phyloP scores from a whole-genome alignment of 2,888 invertebrate species.

The Pelosia muscerda region DNA sequence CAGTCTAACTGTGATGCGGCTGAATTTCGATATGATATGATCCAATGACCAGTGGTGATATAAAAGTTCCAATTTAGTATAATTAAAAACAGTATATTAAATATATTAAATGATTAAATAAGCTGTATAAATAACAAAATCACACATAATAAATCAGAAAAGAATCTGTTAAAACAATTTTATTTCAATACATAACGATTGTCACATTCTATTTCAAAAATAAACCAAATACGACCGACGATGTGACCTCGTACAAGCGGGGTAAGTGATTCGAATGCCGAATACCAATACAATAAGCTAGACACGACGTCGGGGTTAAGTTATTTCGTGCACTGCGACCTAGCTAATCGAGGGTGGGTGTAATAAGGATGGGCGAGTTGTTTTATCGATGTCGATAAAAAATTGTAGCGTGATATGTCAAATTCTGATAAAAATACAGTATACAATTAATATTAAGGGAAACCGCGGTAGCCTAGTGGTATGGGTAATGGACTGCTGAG shows the following conservation, averaged over 20 bases:
- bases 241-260: conserved; percentile 35
- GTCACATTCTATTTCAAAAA: conserved; percentile 12
- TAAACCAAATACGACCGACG: conserved; percentile 44
- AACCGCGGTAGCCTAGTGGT: no score
- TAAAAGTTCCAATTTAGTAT: no score
- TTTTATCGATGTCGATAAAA: conserved; percentile 52
- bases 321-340: conserved; percentile 76
- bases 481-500: no score
- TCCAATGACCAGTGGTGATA: no score
- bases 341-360: conserved; percentile 73
- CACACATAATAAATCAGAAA: background rate
- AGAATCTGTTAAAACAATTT: background rate
- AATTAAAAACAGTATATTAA: no score
- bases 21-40: no score
- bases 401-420: background rate
- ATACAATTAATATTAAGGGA: background rate
- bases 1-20: no score
- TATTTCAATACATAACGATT: background rate
- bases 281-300: conserved; percentile 65
- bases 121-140: background rate
- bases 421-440: background rate
- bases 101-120: no score
- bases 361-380: conserved; percentile 60
- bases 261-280: conserved; percentile 50
- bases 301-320: conserved; percentile 71